A percentile compares a stretch with the other conserved stretches of the same genome.
Evolutionary conservation across 2,888 invertebrate species (phyloP).

Genomic region (Athalia circularis): DNA sequence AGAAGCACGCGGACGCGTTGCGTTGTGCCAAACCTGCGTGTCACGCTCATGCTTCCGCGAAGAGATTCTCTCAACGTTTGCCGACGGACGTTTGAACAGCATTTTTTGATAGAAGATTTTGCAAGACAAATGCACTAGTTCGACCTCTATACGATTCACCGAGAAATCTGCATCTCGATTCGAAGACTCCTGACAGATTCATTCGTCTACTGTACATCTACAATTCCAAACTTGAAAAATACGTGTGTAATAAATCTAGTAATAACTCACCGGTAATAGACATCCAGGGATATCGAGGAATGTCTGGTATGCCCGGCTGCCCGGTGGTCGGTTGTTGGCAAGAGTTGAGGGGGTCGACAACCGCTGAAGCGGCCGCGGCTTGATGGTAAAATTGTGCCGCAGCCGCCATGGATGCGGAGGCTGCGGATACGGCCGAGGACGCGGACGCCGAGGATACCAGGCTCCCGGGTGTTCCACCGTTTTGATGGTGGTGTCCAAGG

Average conservation of each 20-base stretch:
- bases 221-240: neutral
- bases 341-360: constrained; percentile 87
- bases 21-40: neutral
- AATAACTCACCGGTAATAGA: constrained; percentile 91
- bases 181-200: neutral
- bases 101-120: too few relatives aligned
- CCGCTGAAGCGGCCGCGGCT: constrained; percentile 85
- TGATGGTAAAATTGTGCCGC: constrained; percentile 94
- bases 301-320: constrained; percentile 89
- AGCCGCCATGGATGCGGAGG: constrained; percentile 81
- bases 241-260: neutral
- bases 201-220: neutral
- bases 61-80: neutral
- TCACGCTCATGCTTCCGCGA: neutral
- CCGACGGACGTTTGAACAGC: neutral
- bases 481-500: constrained; percentile 84
- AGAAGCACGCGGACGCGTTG: constrained; percentile 12
- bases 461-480: constrained; percentile 75
- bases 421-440: constrained; percentile 82
- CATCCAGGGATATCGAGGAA: constrained; percentile 97
- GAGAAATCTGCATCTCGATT: too few relatives aligned
- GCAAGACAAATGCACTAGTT: too few relatives aligned
- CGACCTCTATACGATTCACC: too few relatives aligned
- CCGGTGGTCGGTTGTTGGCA: constrained; percentile 88
- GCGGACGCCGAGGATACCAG: constrained; percentile 76